Conservation (phyloP, 2,113 vertebrate species). For the Bubalus kerabau region DNA sequence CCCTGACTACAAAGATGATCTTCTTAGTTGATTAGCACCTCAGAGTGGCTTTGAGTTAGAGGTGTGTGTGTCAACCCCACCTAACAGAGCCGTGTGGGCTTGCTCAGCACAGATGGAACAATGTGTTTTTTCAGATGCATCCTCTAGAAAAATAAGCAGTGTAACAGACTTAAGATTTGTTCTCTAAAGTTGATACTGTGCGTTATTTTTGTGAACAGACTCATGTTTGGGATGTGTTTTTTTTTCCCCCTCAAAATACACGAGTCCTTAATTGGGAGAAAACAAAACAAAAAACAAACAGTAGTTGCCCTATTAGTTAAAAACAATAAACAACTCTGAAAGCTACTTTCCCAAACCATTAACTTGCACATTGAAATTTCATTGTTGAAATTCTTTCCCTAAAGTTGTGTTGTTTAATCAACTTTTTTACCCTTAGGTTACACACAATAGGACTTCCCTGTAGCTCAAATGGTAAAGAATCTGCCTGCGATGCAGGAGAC, state of each 20-base stretch:
- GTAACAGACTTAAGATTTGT: background rate
- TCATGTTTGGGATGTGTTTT: constrained; percentile 63
- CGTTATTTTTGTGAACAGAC: constrained; percentile 68
- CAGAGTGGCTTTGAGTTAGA: background rate
- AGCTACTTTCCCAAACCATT: background rate
- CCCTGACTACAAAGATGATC: background rate
- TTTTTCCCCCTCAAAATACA: constrained; percentile 55
- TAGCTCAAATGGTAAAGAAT: no score
- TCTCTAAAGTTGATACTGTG: constrained; percentile 63
- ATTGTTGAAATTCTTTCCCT: background rate
- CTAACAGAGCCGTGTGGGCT: fast-evolving
- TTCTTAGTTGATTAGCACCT: background rate
- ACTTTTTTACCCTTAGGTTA: background rate
- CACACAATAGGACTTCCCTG: background rate
- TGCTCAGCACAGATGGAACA: background rate
- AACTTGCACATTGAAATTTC: background rate
- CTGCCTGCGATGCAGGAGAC: background rate
- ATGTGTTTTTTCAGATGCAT: background rate
- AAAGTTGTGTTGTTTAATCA: background rate
- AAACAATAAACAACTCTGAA: background rate
- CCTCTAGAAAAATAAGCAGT: background rate
- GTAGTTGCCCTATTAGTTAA: background rate
- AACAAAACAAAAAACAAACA: background rate
- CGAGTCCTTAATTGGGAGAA: constrained; percentile 63
- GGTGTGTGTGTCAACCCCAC: fast-evolving